phyloP scores from a whole-genome alignment of 2,888 invertebrate genomes.

The Chrysina gloriosa region DNA sequence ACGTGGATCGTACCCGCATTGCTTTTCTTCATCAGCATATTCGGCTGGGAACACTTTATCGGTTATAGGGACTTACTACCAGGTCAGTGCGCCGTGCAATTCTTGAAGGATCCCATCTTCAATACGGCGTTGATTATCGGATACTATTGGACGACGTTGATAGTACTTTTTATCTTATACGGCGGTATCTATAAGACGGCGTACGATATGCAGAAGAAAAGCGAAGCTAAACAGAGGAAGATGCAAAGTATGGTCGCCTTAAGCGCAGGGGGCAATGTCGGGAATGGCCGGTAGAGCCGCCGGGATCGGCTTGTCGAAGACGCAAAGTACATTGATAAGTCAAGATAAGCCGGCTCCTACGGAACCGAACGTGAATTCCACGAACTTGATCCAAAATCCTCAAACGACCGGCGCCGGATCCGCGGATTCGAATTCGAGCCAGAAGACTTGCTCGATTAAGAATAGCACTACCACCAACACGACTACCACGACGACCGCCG shows the following conservation, averaged over 20 bases:
- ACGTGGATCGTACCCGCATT: slow-evolving; percentile 98
- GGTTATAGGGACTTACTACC: slow-evolving; percentile 86
- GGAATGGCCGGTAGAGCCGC: slow-evolving; percentile 91
- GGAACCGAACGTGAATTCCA: slow-evolving; percentile 59
- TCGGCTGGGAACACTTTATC: slow-evolving; percentile 98
- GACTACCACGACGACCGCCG: slow-evolving; percentile 61
- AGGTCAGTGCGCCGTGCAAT: slow-evolving; percentile 95
- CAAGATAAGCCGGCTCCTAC: slow-evolving; percentile 74
- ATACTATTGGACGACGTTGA: slow-evolving; percentile 97
- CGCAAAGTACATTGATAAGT: slow-evolving; percentile 75
- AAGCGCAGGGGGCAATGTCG: slow-evolving; percentile 89
- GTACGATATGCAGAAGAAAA: slow-evolving; percentile 96
- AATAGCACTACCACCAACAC: slow-evolving; percentile 71
- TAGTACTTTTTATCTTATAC: slow-evolving; percentile 95
- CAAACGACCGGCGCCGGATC: slow-evolving; percentile 58
- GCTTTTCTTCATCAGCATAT: slow-evolving; percentile 97
- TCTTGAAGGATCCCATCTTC: slow-evolving; percentile 96
- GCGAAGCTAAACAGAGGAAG: slow-evolving; percentile 95
- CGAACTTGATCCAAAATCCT: slow-evolving; percentile 55
- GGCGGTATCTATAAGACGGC: slow-evolving; percentile 98
- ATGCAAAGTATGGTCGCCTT: slow-evolving; percentile 95
- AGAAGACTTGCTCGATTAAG: slow-evolving; percentile 71
- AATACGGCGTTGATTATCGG: slow-evolving; percentile 96
- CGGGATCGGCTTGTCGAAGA: slow-evolving; percentile 86
- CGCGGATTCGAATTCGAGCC: slow-evolving; percentile 72